Base-by-base conservation (phyloP, 1,140 invertebrate species). In the Armadillidium nasatum region DNA sequence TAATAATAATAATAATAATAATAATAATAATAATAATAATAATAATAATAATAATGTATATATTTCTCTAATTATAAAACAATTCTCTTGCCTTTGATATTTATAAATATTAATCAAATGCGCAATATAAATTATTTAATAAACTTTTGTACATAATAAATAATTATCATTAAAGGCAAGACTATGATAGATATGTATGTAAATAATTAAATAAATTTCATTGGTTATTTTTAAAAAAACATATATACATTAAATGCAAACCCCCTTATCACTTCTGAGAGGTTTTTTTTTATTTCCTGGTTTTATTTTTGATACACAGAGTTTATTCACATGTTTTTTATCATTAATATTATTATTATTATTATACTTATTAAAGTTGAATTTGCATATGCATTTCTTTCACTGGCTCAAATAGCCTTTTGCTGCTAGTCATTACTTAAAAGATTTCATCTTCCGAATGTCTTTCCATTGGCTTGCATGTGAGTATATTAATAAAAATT, bases 381-480 rank as follows among this genome's bases (percentile, higher is more conserved):
- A 67, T 75, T 73, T 75, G 73, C 73, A 54, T 68, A 54, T 75
- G 73, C 71, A 66, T 75, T 75, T 75, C 73, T 54, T 33, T 19
- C 73, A 67, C 73, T 69, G 73, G 73, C 73, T 67, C 69, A 54
- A 43, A 75, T 19, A 60, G 66, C 46, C 54, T 60, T n/a, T 44
- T 44, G 60, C 73, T 75, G 60, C 54, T 43, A 19, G 67, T 46
- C 44, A 44, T 60, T 67, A 46, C 50, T 68, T 68, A 68, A 75
- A 13, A 54, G 45, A 60, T 75, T 75, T 75, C 33, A 75, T 75
- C 33, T 75, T 75, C 69, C 73, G 73, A 75, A 75, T 75, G 73
- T 60, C 73, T 75, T 75, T 75, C 73, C 73, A 67, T 75, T 60
- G 73, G 73, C 73, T 75, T 75, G 73, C 73, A 75, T 75, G 73